These are phyloP conservation scores for Trididemnum miniatum DNA, from an alignment of 23 tunicate species.

Conservation along the genomic window DNA sequence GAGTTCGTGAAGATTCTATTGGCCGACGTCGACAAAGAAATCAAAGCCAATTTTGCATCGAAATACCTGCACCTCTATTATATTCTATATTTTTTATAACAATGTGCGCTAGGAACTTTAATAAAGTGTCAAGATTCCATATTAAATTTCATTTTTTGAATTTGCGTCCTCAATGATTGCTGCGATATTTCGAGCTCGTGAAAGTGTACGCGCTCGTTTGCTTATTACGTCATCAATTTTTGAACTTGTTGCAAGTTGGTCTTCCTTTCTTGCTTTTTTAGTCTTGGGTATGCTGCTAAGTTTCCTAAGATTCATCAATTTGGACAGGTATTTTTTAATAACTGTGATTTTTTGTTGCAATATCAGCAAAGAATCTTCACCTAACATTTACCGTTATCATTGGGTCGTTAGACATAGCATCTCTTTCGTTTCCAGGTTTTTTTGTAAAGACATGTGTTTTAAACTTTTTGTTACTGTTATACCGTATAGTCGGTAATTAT, in stretches of 20 bases:
- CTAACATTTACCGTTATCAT: too few relatives aligned
- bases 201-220: background rate
- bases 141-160: too few relatives aligned
- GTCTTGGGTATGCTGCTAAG: constrained; percentile 27
- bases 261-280: constrained; percentile 17
- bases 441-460: background rate
- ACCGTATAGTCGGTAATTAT: background rate
- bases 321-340: background rate
- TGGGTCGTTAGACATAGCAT: too few relatives aligned
- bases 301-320: constrained; percentile 9
- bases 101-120: background rate
- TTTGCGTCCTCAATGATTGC: background rate
- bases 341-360: background rate
- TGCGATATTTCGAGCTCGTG: background rate
- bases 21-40: background rate
- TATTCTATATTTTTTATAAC: background rate
- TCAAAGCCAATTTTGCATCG: constrained; percentile 6
- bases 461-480: background rate
- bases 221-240: background rate
- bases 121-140: background rate
- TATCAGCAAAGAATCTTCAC: background rate
- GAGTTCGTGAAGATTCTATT: background rate
- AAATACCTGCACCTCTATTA: background rate
- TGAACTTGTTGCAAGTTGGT: background rate
- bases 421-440: too few relatives aligned